phyloP scores from a whole-genome alignment of 2,113 vertebrate species.

The Ceyx margarethae region DNA sequence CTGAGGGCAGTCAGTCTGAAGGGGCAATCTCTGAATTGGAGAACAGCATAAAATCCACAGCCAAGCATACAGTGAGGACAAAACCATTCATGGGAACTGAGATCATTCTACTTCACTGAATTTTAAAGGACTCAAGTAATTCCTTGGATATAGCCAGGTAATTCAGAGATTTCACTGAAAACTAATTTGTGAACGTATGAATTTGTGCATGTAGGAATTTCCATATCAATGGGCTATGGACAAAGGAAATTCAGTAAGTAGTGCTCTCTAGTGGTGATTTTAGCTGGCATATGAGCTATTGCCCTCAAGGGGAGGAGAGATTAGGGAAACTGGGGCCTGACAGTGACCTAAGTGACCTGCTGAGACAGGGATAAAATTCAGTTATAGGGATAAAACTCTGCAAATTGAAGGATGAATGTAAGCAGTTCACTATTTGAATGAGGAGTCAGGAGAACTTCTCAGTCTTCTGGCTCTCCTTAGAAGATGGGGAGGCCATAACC shows the following conservation, averaged over 20 bases:
- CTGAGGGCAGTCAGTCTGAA: background rate
- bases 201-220: background rate
- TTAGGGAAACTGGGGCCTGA: background rate
- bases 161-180: background rate
- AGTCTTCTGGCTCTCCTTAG: background rate
- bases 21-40: background rate
- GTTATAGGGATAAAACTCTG: background rate
- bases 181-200: background rate
- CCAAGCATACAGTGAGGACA: background rate
- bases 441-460: background rate
- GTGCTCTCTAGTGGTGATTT: background rate
- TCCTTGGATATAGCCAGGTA: background rate
- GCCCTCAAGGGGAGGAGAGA: background rate
- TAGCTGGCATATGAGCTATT: background rate
- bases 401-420: background rate
- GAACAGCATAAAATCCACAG: background rate
- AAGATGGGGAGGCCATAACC: background rate
- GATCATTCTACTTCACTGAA: background rate
- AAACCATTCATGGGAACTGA: background rate
- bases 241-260: background rate
- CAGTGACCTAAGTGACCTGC: background rate
- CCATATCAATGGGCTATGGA: accelerated
- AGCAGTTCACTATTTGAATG: background rate
- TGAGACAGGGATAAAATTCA: background rate
- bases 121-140: background rate